Base-by-base conservation (phyloP, 1,140 invertebrate species). In the Danaus plexippus region DNA sequence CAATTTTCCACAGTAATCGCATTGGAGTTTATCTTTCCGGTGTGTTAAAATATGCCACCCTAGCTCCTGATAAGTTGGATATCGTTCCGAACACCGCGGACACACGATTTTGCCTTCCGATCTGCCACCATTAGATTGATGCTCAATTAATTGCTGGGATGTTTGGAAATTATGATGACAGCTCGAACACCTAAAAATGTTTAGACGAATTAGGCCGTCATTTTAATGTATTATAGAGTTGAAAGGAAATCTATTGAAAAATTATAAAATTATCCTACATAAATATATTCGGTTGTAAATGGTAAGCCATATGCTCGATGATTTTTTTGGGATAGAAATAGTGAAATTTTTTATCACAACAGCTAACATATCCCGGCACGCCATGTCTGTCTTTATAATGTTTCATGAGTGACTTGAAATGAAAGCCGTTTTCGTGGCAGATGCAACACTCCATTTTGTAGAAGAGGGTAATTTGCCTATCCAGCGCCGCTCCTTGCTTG, bases 391-490 rank as follows among this genome's bases (percentile, higher is more conserved):
- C 81, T 65, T 82, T 85, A 61, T 87, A 87, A 61, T 87, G 84
- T 66, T 75, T 81, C 82, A 87, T 85, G 46, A 87, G 60, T 7
- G 80, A 81, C 51, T 75, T 74, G 50, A 80, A 85, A 54, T 85
- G 61, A 54, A 85, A 84, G 18, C 71, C 76, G 40, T 65, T 72
- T 50, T 79, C 75, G 59, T 87, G 81, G 49, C 84, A 87, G 54
- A 87, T 84, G 52, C 79, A 80, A 53, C 84, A 87, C 67, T 85
- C 80, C 84, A 87, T 87, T 69, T 83, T 81, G 57, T 87, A 87
- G 61, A 87, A 87, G 6, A 85, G 60, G 4, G 77, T 78, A 54
- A 87, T 81, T 69, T 87, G 84, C 57, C 68, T 80, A 48, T 87
- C 81, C 47, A 87, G 66, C 10, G 71, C 82, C 4, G 71, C 54